Evolutionary conservation across 2,888 invertebrate genomes (phyloP).

Genomic region (Drosophila mercatorum): DNA sequence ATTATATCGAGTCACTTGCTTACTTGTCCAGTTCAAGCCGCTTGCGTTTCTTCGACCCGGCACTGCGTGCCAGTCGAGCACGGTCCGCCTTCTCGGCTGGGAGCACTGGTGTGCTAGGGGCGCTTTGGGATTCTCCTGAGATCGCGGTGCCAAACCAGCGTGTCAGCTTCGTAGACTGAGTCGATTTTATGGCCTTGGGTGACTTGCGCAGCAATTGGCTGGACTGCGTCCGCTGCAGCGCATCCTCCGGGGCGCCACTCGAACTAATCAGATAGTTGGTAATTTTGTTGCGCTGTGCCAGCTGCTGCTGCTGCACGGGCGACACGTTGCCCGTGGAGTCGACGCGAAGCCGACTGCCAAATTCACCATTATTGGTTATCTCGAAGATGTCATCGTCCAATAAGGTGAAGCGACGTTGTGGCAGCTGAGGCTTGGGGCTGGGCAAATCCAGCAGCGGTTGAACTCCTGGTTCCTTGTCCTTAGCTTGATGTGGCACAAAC

Average conservation of each 20-base stretch:
- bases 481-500: slow-evolving; percentile 68
- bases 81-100: slow-evolving; percentile 38
- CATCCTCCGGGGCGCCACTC: slow-evolving; percentile 47
- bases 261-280: slow-evolving; percentile 82
- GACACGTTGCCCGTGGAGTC: slow-evolving; percentile 81
- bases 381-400: slow-evolving; percentile 83
- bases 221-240: slow-evolving; percentile 30
- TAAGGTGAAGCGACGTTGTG: slow-evolving; percentile 47
- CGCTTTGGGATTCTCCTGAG: slow-evolving; percentile 53
- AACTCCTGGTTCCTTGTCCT: slow-evolving; percentile 13
- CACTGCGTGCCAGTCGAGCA: slow-evolving; percentile 54
- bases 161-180: slow-evolving; percentile 81
- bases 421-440: slow-evolving; percentile 28
- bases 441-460: slow-evolving; percentile 50
- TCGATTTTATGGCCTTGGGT: slow-evolving; percentile 71
- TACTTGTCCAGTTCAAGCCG: slow-evolving; percentile 62
- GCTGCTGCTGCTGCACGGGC: slow-evolving; percentile 65
- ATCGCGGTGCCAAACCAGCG: slow-evolving; percentile 78
- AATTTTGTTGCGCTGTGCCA: slow-evolving; percentile 78
- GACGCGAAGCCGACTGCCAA: slow-evolving; percentile 80
- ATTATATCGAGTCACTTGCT: slow-evolving; percentile 45
- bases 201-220: slow-evolving; percentile 71
- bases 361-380: slow-evolving; percentile 82
- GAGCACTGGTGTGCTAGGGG: slow-evolving; percentile 56
- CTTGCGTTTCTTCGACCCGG: slow-evolving; percentile 58